These are phyloP conservation scores for Temnothorax rugatulus DNA, from an alignment of 2,888 invertebrate genomes.

Conservation along the genomic window DNA sequence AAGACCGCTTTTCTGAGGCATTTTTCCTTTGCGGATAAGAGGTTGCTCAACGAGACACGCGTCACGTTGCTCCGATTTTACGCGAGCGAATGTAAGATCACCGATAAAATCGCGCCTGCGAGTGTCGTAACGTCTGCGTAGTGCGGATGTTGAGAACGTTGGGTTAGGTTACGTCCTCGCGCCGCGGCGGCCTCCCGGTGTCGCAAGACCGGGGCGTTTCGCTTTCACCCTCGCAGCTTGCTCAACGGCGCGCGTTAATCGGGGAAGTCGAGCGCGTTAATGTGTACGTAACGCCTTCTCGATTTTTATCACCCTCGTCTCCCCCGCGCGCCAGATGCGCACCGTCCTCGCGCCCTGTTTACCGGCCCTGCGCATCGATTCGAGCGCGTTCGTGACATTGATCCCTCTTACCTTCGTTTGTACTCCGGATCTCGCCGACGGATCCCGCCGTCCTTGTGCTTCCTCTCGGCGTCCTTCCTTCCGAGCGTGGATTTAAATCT, in stretches of 20 bases:
- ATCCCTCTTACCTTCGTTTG: conserved; percentile 44
- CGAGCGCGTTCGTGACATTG: conserved; percentile 23
- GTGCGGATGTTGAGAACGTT: conserved; percentile 45
- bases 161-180: conserved; percentile 51
- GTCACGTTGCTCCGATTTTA: conserved; percentile 15
- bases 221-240: conserved; percentile 62
- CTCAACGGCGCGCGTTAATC: conserved; percentile 26
- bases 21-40: neutral
- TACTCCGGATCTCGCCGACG: neutral
- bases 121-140: conserved; percentile 57
- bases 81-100: conserved; percentile 10
- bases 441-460: neutral
- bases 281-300: neutral
- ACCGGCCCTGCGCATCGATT: conserved; percentile 21
- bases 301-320: neutral
- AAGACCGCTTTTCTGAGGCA: neutral
- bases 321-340: neutral
- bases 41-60: neutral
- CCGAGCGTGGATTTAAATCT: neutral
- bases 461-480: neutral
- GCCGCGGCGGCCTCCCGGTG: neutral
- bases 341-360: neutral
- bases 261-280: neutral
- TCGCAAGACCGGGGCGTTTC: conserved; percentile 42
- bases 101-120: conserved; percentile 49